Evolutionary conservation across 2,888 invertebrate species (phyloP).

Genomic region (Drosophila cognata): DNA sequence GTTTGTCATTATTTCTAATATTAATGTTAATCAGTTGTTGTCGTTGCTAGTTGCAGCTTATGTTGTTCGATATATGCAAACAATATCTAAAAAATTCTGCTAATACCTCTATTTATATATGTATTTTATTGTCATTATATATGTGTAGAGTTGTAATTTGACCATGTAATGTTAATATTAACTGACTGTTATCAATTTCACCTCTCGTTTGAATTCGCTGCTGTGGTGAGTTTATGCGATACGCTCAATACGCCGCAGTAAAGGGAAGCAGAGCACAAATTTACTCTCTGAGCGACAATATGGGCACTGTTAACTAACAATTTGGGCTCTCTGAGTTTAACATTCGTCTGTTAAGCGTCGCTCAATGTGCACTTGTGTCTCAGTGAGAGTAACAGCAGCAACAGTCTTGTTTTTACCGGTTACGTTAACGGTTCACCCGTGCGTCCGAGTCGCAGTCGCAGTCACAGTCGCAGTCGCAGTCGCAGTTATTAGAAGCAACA

Average conservation of each 20-base stretch:
- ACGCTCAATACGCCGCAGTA: slow-evolving; percentile 6
- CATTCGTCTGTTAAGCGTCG: slow-evolving; percentile 42
- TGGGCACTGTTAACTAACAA: slow-evolving; percentile 20
- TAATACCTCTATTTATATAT: not conserved
- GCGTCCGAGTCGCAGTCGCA: slow-evolving; percentile 39
- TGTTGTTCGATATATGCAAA: not conserved
- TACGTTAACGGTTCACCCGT: slow-evolving; percentile 48
- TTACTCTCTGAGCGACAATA: not conserved
- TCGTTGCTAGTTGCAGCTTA: not conserved
- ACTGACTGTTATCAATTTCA: slow-evolving; percentile 28
- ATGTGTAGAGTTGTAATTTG: not conserved
- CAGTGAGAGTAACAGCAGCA: slow-evolving; percentile 54
- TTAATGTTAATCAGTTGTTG: not conserved
- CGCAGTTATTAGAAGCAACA: slow-evolving; percentile 25
- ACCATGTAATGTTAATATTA: slow-evolving; percentile 27
- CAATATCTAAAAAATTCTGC: not conserved
- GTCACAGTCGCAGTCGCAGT: slow-evolving; percentile 13
- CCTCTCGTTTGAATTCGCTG: slow-evolving; percentile 30
- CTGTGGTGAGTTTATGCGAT: slow-evolving; percentile 25
- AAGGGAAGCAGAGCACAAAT: not conserved
- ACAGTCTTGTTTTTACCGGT: slow-evolving; percentile 64
- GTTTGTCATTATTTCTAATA: slow-evolving; percentile 45
- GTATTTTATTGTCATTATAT: not conserved
- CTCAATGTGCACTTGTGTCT: slow-evolving; percentile 42
- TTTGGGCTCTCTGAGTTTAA: slow-evolving; percentile 35